phyloP scores from a whole-genome alignment of 2,797 vertebrate genomes.

The Iguana delicatissima region DNA sequence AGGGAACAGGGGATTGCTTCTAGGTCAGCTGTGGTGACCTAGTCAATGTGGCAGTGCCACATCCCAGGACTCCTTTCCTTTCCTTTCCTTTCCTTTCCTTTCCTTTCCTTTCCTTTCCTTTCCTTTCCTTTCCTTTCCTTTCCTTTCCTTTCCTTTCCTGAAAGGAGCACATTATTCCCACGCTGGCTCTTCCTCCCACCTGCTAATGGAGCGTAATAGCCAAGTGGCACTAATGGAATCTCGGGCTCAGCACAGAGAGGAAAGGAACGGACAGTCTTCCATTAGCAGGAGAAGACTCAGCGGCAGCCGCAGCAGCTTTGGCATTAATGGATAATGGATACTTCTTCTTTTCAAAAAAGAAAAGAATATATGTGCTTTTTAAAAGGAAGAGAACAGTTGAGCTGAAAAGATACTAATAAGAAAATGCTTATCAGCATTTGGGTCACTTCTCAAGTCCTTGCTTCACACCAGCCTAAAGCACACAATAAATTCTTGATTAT shows the following conservation, averaged over 20 bases:
- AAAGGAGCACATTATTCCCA: neutral
- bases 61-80: neutral
- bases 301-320: neutral
- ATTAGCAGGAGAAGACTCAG: neutral
- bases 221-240: neutral
- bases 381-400: neutral
- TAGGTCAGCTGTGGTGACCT: neutral
- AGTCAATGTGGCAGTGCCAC: rapidly evolving
- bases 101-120: neutral
- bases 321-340: neutral
- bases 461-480: too few relatives aligned
- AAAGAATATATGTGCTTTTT: neutral
- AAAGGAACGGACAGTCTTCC: neutral
- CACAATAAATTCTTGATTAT: too few relatives aligned
- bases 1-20: too few relatives aligned
- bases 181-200: neutral
- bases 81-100: too few relatives aligned
- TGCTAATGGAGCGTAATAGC: conserved; percentile 11
- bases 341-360: too few relatives aligned
- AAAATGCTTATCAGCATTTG: too few relatives aligned
- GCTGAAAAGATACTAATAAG: neutral
- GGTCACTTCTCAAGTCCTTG: too few relatives aligned
- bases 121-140: neutral
- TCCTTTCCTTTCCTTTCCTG: too few relatives aligned
- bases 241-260: neutral